Conservation (phyloP, 1,140 invertebrate species). For the Sycobia sp. region DNA sequence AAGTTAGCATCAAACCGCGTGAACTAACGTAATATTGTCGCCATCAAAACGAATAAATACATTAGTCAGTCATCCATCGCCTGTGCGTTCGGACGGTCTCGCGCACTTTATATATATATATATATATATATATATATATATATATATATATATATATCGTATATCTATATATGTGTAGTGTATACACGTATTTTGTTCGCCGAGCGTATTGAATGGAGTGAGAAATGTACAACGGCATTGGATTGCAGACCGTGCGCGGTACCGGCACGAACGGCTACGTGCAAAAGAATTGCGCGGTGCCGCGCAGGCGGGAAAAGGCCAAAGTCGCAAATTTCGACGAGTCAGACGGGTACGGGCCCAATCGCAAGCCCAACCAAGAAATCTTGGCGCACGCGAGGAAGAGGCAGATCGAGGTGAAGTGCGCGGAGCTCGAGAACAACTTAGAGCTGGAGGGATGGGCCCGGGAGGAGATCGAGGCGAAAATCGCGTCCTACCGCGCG, state of each 20-base stretch:
- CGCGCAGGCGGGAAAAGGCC: constrained; percentile 80
- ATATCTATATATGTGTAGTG: too few species aligned
- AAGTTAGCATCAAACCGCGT: too few species aligned
- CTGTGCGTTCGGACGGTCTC: too few species aligned
- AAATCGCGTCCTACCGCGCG: background rate
- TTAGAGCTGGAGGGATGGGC: constrained; percentile 89
- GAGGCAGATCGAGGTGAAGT: constrained; percentile 94
- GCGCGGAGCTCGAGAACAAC: constrained; percentile 90
- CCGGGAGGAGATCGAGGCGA: constrained; percentile 34
- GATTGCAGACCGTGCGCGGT: constrained; percentile 90
- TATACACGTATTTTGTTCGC: too few species aligned
- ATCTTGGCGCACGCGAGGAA: constrained; percentile 96
- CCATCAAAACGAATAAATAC: too few species aligned
- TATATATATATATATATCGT: too few species aligned
- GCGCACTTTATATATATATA: too few species aligned
- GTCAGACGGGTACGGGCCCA: constrained; percentile 72
- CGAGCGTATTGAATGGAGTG: too few species aligned
- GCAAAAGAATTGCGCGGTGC: constrained; percentile 89
- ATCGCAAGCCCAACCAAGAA: constrained; percentile 93
- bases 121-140: too few species aligned
- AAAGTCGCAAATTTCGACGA: constrained; percentile 89
- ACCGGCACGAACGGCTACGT: constrained; percentile 99
- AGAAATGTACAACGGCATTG: constrained; percentile 96
- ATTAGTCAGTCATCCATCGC: too few species aligned
- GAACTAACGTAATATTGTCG: too few species aligned